Evolutionary conservation across 1,140 invertebrate genomes (phyloP), one percentile per base, ranked within the genome.

Genomic region (Pristionchus pacificus): DNA sequence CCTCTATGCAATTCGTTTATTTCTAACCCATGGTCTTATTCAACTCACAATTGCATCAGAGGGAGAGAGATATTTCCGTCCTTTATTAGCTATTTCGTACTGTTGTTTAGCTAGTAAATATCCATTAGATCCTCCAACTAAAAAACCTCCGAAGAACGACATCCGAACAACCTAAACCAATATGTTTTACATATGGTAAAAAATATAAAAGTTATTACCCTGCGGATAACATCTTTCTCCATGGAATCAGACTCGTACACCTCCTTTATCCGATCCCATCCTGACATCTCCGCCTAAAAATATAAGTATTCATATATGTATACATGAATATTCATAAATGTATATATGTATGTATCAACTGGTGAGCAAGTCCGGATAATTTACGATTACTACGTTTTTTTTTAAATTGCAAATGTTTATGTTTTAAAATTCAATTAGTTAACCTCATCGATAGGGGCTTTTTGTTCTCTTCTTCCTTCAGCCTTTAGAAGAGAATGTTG

Each of bases 71-170:
- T 72, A 72, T 59, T 66, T 67, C 15, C 63, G 32, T 1, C 70
- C 70, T 38, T 65, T 64, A 19, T 72, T 65, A 27, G 65, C 66
- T 10, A 32, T 60, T 24, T 72, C 70, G 30, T 72, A 72, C 10
- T 63, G 55, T 24, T 65, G 55, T 15, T 30, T 15, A 25, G 70
- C 70, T 31, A 65, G 70, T 1, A 30, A 33, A 25, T 72, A 72
- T 58, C 70, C 70, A 1, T 63, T 60, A 1, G 70, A 49, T 65
- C 70, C 70, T 28, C 70, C 70, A n/a, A 72, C 57, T 19, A 72
- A 19, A 61, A 72, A 72, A 38, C 70, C 70, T 49, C 70, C 70
- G 19, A 72, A 30, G 38, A 72, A 72, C 10, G 70, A 28, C 70
- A 72, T 72, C 27, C 70, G 63, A 28, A 60, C 64, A 10, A 66